Evolutionary conservation across 2,797 vertebrate species (phyloP).

Genomic region (Leptodactylus fallax): DNA sequence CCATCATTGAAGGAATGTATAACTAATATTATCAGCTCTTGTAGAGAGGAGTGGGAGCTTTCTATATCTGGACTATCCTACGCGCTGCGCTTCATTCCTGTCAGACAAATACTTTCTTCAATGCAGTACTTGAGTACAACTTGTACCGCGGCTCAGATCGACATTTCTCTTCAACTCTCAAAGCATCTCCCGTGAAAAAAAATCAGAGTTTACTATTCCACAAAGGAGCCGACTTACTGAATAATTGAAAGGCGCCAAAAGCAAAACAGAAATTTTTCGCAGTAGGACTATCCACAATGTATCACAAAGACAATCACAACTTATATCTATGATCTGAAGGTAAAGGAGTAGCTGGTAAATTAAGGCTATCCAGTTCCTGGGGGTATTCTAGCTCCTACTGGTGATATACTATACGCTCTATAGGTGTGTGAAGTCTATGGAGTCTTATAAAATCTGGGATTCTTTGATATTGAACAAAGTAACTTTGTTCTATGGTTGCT

Average conservation of each 20-base stretch:
- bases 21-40: not conserved
- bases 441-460: not conserved
- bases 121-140: conserved; percentile 18
- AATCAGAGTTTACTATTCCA: conserved; percentile 31
- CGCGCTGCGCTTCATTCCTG: conserved; percentile 18
- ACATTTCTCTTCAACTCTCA: conserved; percentile 1
- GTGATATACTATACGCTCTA: conserved; percentile 4
- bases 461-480: conserved; percentile 9
- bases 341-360: not conserved
- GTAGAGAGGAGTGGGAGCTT: not conserved
- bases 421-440: not conserved
- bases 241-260: conserved; percentile 55
- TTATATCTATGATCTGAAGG: conserved; percentile 1
- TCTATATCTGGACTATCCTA: conserved; percentile 16
- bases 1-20: not conserved
- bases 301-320: not conserved
- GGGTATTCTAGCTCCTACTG: not conserved
- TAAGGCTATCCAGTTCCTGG: not conserved
- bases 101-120: conserved; percentile 20
- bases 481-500: conserved; percentile 14
- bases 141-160: conserved; percentile 21
- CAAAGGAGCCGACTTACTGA: conserved; percentile 25
- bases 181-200: not conserved
- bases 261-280: conserved; percentile 44
- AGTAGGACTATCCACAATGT: not conserved